Percentiles rank a stretch among this genome's conserved stretches.
phyloP scores from a whole-genome alignment of 2,113 vertebrate genomes.

The Poecilia latipinna region DNA sequence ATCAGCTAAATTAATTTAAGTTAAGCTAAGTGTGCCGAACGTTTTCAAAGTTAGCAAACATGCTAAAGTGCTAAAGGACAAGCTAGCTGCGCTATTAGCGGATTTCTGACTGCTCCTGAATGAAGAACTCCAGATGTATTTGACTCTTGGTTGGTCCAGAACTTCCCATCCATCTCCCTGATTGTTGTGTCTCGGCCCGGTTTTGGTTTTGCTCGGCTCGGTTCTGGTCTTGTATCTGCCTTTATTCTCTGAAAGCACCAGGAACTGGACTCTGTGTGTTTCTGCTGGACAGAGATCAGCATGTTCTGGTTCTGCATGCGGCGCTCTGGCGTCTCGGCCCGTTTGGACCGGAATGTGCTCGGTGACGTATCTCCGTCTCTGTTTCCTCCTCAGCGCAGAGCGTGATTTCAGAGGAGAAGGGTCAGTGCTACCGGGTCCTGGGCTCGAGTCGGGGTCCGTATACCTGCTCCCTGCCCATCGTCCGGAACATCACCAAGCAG shows the following conservation, averaged over 20 bases:
- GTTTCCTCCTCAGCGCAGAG: slow-evolving; percentile 81
- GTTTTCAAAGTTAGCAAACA: too few relatives aligned
- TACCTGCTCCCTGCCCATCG: slow-evolving; percentile 87
- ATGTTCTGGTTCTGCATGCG: slow-evolving; percentile 53
- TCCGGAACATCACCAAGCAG: slow-evolving; percentile 93
- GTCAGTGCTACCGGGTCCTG: slow-evolving; percentile 88
- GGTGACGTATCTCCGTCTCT: neutral
- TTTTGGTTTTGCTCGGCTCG: too few relatives aligned
- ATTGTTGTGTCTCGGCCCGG: neutral
- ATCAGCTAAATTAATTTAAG: too few relatives aligned
- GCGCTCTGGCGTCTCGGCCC: neutral
- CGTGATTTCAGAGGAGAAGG: slow-evolving; percentile 88
- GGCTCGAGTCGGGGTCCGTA: slow-evolving; percentile 66
- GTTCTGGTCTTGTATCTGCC: neutral
- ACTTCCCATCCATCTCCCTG: neutral
- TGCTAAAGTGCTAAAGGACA: too few relatives aligned
- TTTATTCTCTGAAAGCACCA: neutral
- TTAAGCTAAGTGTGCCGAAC: too few relatives aligned
- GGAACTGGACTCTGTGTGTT: neutral
- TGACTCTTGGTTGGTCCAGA: neutral
- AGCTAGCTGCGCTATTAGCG: too few relatives aligned
- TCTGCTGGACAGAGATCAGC: neutral
- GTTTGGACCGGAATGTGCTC: neutral
- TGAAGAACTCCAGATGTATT: neutral
- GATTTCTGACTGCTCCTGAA: too few relatives aligned